Evolutionary conservation across 2,888 invertebrate genomes (phyloP).

Genomic region (Gortyna flavago): DNA sequence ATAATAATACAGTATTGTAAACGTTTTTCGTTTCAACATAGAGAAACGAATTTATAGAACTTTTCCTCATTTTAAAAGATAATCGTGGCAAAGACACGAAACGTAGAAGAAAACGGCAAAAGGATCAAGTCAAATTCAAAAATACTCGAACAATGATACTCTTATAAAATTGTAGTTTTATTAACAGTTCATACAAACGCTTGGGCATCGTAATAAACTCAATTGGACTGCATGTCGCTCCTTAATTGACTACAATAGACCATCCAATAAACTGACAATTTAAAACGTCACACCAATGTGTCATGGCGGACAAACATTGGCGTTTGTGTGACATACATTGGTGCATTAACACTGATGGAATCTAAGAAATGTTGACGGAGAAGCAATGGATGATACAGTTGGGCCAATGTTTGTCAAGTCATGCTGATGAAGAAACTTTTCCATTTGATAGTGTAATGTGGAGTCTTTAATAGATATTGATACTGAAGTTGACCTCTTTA

Average conservation of each 20-base stretch:
- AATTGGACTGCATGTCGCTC: constrained; percentile 83
- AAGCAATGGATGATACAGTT: constrained; percentile 12
- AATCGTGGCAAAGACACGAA: not conserved
- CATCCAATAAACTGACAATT: constrained; percentile 69
- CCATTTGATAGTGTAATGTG: constrained; percentile 46
- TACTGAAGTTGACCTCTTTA: constrained; percentile 58
- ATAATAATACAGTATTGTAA: not conserved
- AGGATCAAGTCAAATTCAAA: not conserved
- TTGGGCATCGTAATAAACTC: constrained; percentile 75
- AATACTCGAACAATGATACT: constrained; percentile 16
- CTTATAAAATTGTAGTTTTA: constrained; percentile 65
- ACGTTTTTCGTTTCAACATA: not conserved
- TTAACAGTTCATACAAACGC: constrained; percentile 62
- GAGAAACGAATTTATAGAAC: not conserved
- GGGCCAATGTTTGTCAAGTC: constrained; percentile 26
- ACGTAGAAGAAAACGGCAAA: not conserved
- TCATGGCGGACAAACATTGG: constrained; percentile 39
- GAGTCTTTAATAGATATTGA: constrained; percentile 63
- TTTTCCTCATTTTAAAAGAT: not conserved
- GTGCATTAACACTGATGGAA: not conserved
- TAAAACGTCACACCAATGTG: constrained; percentile 45
- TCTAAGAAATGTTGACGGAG: accelerated
- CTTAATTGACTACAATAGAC: constrained; percentile 84
- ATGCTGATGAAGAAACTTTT: constrained; percentile 28
- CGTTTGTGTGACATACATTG: constrained; percentile 7